Evolutionary conservation across 2,797 vertebrate species (phyloP).

Genomic region (Labeo calbasu): DNA sequence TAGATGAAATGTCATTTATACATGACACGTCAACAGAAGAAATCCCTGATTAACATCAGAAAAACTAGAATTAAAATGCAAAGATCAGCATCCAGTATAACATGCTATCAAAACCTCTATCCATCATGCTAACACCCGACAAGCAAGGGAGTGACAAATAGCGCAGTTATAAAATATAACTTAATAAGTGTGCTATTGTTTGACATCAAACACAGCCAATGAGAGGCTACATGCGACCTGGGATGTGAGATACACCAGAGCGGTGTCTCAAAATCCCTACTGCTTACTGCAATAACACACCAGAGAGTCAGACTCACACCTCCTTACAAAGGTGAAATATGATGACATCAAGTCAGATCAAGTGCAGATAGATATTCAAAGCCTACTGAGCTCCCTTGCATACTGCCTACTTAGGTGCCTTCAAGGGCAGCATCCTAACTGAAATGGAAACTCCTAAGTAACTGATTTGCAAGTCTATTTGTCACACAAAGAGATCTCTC

Average conservation of each 20-base stretch:
- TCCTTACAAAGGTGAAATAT: slow-evolving; percentile 1
- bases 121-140: neutral
- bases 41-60: neutral
- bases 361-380: neutral
- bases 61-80: slow-evolving; percentile 24
- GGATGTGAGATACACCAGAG: neutral
- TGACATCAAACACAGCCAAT: neutral
- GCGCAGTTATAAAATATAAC: slow-evolving; percentile 1
- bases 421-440: neutral
- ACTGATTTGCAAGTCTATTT: neutral
- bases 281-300: neutral
- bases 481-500: neutral
- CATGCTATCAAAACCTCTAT: slow-evolving; percentile 4
- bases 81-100: slow-evolving; percentile 14
- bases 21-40: neutral
- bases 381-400: neutral
- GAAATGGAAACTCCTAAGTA: neutral
- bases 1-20: neutral
- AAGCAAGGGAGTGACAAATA: neutral
- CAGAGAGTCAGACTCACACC: slow-evolving; percentile 1
- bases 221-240: neutral
- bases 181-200: neutral
- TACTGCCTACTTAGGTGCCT: neutral
- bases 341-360: neutral
- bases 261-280: neutral